A percentile compares a stretch with the other conserved stretches of the same genome.
Evolutionary conservation across 2,113 vertebrate species (phyloP).

Genomic region (Pelecanoides urinatrix): DNA sequence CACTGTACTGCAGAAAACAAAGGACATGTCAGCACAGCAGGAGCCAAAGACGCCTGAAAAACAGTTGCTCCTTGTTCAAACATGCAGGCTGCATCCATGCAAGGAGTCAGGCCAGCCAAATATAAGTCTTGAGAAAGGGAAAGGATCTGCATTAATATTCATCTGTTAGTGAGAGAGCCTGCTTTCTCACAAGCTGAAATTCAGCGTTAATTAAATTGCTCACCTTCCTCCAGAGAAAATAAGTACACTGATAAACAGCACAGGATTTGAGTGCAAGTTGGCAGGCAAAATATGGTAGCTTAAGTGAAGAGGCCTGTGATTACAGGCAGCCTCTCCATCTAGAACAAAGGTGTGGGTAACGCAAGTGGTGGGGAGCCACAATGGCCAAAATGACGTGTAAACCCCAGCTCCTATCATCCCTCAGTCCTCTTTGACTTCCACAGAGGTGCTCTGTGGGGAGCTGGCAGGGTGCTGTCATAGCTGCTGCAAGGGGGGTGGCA

Average conservation of each 20-base stretch:
- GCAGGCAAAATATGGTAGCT: neutral
- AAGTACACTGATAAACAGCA: neutral
- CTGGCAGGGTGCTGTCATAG: neutral
- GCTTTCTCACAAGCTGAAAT: neutral
- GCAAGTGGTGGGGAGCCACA: neutral
- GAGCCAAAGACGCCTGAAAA: neutral
- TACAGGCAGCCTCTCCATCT: neutral
- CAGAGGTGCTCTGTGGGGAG: neutral
- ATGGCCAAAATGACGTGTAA: neutral
- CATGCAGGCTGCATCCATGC: neutral
- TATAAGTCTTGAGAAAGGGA: neutral
- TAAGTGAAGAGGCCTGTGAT: neutral
- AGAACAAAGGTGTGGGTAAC: accelerated
- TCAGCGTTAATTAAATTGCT: neutral
- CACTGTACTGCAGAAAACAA: slow-evolving; percentile 12
- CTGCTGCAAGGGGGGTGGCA: neutral
- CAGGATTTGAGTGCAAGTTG: neutral
- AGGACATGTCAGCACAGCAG: neutral
- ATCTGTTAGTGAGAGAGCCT: neutral
- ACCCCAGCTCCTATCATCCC: neutral
- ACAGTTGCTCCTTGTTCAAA: slow-evolving; percentile 10
- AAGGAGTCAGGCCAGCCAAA: neutral
- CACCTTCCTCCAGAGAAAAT: neutral
- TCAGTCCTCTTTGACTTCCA: neutral
- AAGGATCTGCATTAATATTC: neutral